phyloP scores from a whole-genome alignment of 1,140 invertebrate species.

The Dufourea novaeangliae region DNA sequence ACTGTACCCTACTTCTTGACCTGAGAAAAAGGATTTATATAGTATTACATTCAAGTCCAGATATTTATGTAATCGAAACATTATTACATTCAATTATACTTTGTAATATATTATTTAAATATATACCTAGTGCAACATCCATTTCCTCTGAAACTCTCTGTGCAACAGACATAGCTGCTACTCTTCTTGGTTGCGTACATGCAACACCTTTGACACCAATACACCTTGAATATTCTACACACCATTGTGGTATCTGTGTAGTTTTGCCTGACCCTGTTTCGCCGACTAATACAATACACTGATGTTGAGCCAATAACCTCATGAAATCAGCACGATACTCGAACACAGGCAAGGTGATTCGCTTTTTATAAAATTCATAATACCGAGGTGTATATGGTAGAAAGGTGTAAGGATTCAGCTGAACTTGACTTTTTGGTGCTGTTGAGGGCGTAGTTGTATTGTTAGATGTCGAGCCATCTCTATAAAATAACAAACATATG shows the following conservation, averaged over 20 bases:
- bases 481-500: conserved; percentile 40
- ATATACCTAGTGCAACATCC: conserved; percentile 94
- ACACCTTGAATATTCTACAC: conserved; percentile 92
- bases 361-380: conserved; percentile 92
- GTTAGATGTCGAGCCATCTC: conserved; percentile 74
- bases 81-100: neutral
- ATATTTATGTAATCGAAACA: no score
- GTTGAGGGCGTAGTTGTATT: conserved; percentile 72
- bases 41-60: no score
- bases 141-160: conserved; percentile 99
- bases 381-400: conserved; percentile 91
- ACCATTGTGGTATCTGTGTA: conserved; percentile 97
- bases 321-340: conserved; percentile 98
- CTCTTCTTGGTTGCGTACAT: conserved; percentile 98
- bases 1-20: conserved; percentile 98
- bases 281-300: conserved; percentile 96
- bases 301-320: conserved; percentile 93
- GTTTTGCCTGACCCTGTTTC: conserved; percentile 99
- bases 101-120: neutral
- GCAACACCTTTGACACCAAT: conserved; percentile 92
- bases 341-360: conserved; percentile 97
- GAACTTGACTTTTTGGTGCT: conserved; percentile 81
- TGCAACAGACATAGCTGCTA: conserved; percentile 99
- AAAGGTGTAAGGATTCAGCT: conserved; percentile 88
- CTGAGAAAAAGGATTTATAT: conserved; percentile 71